phyloP scores from a whole-genome alignment of 2,797 vertebrate species.

The Gymnopithys bicolor region DNA sequence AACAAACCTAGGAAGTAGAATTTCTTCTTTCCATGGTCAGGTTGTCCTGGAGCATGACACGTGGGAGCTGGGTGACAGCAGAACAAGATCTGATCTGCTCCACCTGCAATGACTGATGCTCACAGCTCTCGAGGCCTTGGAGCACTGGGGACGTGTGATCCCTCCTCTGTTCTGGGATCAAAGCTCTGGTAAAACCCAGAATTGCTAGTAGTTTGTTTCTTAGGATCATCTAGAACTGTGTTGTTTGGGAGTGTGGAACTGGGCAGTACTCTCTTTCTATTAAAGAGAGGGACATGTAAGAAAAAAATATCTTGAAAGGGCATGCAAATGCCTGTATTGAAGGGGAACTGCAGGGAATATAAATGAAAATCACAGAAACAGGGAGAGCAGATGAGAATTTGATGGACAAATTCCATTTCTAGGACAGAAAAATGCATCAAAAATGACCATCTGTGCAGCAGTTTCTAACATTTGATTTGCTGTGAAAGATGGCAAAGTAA shows the following conservation, averaged over 20 bases:
- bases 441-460: constrained; percentile 40
- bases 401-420: not conserved
- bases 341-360: not conserved
- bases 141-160: accelerated
- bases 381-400: not conserved
- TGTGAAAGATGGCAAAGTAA: not conserved
- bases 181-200: not conserved
- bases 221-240: not conserved
- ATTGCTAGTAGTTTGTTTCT: not conserved
- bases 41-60: not conserved
- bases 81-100: not conserved
- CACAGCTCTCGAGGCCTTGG: not conserved
- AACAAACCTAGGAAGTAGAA: not conserved
- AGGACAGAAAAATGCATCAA: not conserved
- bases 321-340: not conserved
- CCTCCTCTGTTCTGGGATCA: not conserved
- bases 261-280: not conserved
- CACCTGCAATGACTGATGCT: not conserved
- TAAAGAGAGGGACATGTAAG: not conserved
- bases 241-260: not conserved
- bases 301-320: not conserved
- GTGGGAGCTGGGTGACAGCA: not conserved
- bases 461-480: constrained; percentile 9
- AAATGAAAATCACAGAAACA: not conserved
- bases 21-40: not conserved